A percentile compares a stretch with the other conserved stretches of the same genome.
Conservation (phyloP, 2,113 vertebrate species). For the Cinclus mexicanus region DNA sequence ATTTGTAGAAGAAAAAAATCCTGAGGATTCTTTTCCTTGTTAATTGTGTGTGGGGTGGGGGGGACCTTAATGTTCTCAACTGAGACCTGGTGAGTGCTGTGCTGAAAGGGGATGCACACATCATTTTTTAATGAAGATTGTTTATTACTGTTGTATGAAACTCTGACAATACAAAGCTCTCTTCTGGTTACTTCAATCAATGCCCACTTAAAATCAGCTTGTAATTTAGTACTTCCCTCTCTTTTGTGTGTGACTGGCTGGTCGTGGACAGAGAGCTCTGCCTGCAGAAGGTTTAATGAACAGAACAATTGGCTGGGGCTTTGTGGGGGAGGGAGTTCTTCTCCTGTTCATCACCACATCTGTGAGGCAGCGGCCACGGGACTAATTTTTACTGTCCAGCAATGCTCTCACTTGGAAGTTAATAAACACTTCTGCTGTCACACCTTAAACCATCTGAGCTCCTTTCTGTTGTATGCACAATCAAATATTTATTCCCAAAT, state of each 20-base stretch:
- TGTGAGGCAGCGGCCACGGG: neutral
- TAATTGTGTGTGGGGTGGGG: neutral
- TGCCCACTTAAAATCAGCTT: slow-evolving; percentile 38
- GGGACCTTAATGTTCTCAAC: neutral
- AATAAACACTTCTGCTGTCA: slow-evolving; percentile 65
- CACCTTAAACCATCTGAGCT: slow-evolving; percentile 70
- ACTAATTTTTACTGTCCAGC: slow-evolving; percentile 14
- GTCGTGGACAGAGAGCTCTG: neutral
- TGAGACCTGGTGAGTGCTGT: neutral
- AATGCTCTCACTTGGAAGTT: slow-evolving; percentile 41
- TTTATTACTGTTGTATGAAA: slow-evolving; percentile 27
- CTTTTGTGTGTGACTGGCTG: neutral
- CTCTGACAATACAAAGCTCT: neutral
- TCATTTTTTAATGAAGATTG: slow-evolving; percentile 36
- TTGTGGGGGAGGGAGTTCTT: neutral
- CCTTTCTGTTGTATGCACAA: slow-evolving; percentile 31
- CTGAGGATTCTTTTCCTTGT: neutral
- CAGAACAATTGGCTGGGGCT: neutral
- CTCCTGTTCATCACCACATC: slow-evolving; percentile 34
- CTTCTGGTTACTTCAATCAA: slow-evolving; percentile 53
- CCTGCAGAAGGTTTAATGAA: slow-evolving; percentile 11
- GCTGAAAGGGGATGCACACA: neutral
- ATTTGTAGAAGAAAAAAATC: neutral
- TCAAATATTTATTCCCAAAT: slow-evolving; percentile 77
- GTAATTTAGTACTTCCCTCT: slow-evolving; percentile 46